phyloP scores from a whole-genome alignment of 2,797 vertebrate genomes.

The Capromys pilorides region DNA sequence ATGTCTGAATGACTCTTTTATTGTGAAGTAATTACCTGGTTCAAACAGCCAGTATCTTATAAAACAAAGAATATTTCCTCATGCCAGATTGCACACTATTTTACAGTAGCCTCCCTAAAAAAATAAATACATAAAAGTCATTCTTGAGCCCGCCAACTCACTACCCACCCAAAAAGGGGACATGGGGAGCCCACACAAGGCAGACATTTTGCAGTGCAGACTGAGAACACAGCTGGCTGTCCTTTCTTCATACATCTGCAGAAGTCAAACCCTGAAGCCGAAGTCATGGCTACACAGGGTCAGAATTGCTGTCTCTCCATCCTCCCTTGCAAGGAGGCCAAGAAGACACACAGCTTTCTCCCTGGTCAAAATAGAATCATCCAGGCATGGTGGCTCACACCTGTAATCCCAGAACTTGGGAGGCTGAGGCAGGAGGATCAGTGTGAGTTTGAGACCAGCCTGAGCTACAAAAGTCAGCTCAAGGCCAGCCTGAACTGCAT shows the following conservation, averaged over 20 bases:
- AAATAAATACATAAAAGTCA: not conserved
- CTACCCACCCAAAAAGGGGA: not conserved
- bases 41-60: slow-evolving; percentile 14
- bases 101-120: not conserved
- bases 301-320: not conserved
- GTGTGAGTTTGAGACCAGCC: too few relatives aligned
- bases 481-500: too few relatives aligned
- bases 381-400: too few relatives aligned
- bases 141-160: not conserved
- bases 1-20: not conserved
- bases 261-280: not conserved
- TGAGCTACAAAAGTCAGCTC: too few relatives aligned
- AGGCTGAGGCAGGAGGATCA: too few relatives aligned
- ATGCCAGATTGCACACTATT: not conserved
- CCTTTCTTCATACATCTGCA: not conserved
- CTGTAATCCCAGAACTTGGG: too few relatives aligned
- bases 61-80: not conserved
- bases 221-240: not conserved
- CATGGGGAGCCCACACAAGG: not conserved
- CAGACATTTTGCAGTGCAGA: not conserved
- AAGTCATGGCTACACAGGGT: not conserved
- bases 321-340: not conserved
- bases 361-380: not conserved
- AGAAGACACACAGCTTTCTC: not conserved
- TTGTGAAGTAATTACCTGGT: slow-evolving; percentile 20